Percentiles rank a stretch among this genome's conserved stretches.
Evolutionary conservation across 2,113 vertebrate species (phyloP).

Genomic region (Pao palembangensis): DNA sequence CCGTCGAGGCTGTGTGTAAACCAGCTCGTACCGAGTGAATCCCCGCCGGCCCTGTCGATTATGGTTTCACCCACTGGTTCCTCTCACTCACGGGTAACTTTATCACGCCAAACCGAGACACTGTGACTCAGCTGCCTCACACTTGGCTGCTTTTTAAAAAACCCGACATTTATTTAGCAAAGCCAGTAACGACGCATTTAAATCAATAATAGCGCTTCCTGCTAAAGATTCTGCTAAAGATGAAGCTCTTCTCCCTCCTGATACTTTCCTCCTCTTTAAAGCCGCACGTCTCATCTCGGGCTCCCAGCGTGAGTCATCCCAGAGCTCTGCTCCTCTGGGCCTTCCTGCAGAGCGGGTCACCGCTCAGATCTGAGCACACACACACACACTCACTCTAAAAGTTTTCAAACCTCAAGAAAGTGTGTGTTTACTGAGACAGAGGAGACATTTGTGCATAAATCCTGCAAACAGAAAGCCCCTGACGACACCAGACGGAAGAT

Average conservation of each 20-base stretch:
- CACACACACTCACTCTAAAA: constrained; percentile 15
- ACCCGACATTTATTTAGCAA: constrained; percentile 9
- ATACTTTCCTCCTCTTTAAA: too few species aligned
- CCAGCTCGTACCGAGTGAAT: constrained; percentile 76
- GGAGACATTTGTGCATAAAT: constrained; percentile 22
- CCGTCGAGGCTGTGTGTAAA: constrained; percentile 69
- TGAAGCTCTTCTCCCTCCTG: too few species aligned
- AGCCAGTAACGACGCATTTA: not conserved
- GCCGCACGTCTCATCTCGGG: too few species aligned
- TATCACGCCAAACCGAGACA: constrained; percentile 27
- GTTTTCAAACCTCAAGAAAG: not conserved
- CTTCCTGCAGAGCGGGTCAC: constrained; percentile 19
- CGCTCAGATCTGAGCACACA: constrained; percentile 16
- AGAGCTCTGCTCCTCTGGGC: constrained; percentile 6
- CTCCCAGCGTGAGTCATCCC: not conserved
- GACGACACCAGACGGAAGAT: not conserved
- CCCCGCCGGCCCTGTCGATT: constrained; percentile 69
- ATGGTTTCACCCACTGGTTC: constrained; percentile 69
- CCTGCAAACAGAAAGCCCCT: constrained; percentile 15
- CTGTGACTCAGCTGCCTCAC: constrained; percentile 6
- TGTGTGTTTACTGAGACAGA: not conserved
- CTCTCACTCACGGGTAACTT: constrained; percentile 53
- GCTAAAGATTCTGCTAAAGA: too few species aligned
- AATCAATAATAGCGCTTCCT: too few species aligned
- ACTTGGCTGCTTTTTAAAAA: constrained; percentile 20